Evolutionary conservation across 2,888 invertebrate genomes (phyloP).

Genomic region (Junonia oenone): DNA sequence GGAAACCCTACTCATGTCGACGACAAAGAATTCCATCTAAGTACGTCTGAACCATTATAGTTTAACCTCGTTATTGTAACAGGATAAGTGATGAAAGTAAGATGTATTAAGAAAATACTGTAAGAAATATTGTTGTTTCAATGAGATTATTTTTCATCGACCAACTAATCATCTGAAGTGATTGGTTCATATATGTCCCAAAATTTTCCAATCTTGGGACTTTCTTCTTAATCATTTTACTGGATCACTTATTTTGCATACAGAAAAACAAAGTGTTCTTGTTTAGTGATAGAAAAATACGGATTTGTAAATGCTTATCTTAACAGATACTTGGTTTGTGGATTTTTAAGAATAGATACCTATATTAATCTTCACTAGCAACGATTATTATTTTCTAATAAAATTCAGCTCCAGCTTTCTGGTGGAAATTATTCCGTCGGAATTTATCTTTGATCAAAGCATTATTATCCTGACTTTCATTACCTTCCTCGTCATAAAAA

Average conservation of each 20-base stretch:
- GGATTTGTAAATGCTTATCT: too few relatives aligned
- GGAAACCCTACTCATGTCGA: conserved; percentile 10
- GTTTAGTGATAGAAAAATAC: too few relatives aligned
- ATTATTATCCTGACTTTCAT: neutral
- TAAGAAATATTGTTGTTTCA: neutral
- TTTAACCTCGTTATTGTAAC: conserved; percentile 19
- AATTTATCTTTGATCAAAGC: neutral
- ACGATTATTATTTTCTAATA: neutral
- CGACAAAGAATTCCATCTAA: conserved; percentile 8
- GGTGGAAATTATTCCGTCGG: neutral
- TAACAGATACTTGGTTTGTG: too few relatives aligned
- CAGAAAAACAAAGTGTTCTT: too few relatives aligned
- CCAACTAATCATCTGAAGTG: too few relatives aligned
- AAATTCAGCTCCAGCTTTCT: neutral
- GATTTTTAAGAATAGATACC: too few relatives aligned
- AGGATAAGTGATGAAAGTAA: conserved; percentile 4
- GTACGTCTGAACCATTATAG: conserved; percentile 9
- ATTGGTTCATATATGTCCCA: too few relatives aligned
- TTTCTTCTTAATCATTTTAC: too few relatives aligned
- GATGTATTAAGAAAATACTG: neutral
- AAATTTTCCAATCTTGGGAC: too few relatives aligned
- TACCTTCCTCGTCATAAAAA: neutral
- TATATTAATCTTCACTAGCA: neutral
- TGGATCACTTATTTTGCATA: too few relatives aligned
- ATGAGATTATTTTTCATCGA: too few relatives aligned